A percentile compares a stretch with the other conserved stretches of the same genome.
These are phyloP conservation scores for Holothuria glaberrima DNA, from an alignment of 35 echinoderm and acorn worm genomes.

Conservation along the genomic window DNA sequence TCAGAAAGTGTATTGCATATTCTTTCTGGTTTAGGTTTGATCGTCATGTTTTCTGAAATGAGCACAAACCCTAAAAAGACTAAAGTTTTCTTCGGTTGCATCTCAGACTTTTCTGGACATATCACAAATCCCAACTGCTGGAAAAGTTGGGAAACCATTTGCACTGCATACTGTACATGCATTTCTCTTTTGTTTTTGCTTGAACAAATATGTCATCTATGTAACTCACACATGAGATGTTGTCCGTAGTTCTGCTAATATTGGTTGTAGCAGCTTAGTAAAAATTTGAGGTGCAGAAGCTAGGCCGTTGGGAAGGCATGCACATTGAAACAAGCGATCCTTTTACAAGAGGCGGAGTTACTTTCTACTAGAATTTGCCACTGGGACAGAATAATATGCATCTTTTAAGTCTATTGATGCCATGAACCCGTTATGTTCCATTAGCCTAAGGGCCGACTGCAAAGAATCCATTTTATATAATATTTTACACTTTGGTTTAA, in stretches of 20 bases:
- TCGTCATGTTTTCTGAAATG: neutral
- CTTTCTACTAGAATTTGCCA: neutral
- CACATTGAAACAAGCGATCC: conserved; percentile 30
- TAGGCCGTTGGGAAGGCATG: conserved; percentile 63
- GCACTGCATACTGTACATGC: conserved; percentile 14
- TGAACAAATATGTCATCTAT: conserved; percentile 53
- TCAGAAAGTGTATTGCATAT: neutral
- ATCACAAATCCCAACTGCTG: neutral
- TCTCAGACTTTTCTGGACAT: neutral
- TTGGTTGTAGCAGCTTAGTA: conserved; percentile 39
- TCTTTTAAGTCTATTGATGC: neutral
- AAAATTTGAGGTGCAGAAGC: too few species aligned
- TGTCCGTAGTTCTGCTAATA: conserved; percentile 12
- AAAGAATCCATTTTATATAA: conserved; percentile 54
- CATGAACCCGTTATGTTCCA: conserved; percentile 36
- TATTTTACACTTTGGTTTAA: too few species aligned
- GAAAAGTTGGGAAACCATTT: neutral
- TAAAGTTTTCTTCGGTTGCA: neutral
- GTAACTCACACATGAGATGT: neutral
- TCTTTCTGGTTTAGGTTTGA: conserved; percentile 1
- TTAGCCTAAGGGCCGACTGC: neutral
- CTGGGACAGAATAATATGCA: neutral
- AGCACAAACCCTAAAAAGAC: neutral
- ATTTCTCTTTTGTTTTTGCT: conserved; percentile 33
- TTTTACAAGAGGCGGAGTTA: conserved; percentile 32